These are phyloP conservation scores for Lithobates sylvaticus DNA, from an alignment of 2,797 vertebrate genomes.

Conservation along the genomic window DNA sequence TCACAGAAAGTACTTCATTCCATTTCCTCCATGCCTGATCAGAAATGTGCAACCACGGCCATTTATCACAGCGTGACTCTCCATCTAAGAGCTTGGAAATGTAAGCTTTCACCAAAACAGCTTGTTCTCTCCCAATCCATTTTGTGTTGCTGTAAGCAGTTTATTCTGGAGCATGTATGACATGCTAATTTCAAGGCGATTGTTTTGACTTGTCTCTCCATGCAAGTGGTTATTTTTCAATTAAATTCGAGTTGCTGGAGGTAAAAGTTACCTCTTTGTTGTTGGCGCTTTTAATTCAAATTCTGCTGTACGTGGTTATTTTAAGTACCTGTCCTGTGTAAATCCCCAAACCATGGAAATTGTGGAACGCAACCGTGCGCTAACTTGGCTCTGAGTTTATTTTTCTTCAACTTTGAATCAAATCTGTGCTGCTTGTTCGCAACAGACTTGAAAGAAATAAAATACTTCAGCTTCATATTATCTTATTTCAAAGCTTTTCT, in stretches of 20 bases:
- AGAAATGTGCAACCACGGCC: conserved; percentile 30
- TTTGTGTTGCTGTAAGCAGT: conserved; percentile 51
- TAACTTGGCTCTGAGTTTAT: conserved; percentile 20
- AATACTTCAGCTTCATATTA: neutral
- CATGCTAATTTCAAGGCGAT: conserved; percentile 45
- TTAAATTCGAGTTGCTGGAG: conserved; percentile 53
- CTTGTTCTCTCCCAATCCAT: neutral
- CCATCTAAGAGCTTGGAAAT: conserved; percentile 48
- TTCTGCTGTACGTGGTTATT: conserved; percentile 16
- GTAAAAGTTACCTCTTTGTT: conserved; percentile 53
- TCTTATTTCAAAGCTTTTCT: conserved; percentile 23
- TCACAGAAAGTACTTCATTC: conserved; percentile 47
- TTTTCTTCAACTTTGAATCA: conserved; percentile 9
- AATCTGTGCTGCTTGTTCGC: neutral
- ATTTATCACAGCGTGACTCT: conserved; percentile 52
- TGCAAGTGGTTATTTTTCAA: conserved; percentile 55
- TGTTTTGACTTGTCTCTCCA: conserved; percentile 28
- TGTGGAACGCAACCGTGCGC: neutral
- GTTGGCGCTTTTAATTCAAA: conserved; percentile 40
- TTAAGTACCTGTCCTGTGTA: conserved; percentile 21
- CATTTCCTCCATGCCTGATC: conserved; percentile 45
- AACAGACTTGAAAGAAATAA: conserved; percentile 19
- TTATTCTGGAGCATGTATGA: conserved; percentile 23
- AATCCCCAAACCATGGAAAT: conserved; percentile 23
- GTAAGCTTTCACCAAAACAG: conserved; percentile 43